Conservation (phyloP, 2,888 invertebrate species). For the Cataglyphis livida region DNA sequence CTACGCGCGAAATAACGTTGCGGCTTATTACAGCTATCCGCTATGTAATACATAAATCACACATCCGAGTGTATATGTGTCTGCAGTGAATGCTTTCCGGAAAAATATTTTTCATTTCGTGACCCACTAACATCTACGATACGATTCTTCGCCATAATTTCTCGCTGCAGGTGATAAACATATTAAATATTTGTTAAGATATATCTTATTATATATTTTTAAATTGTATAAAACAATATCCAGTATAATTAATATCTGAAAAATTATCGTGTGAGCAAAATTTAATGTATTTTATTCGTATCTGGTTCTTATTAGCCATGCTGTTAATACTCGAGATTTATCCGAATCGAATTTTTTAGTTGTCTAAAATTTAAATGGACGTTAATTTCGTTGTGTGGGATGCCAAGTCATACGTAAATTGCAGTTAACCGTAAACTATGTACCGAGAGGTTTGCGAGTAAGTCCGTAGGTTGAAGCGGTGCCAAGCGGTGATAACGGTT, state of each 20-base stretch:
- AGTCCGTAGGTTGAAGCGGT: slow-evolving; percentile 15
- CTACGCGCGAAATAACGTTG: slow-evolving; percentile 34
- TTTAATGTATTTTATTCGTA: neutral
- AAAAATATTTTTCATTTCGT: slow-evolving; percentile 24
- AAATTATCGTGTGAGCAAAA: neutral
- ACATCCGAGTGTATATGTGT: slow-evolving; percentile 11
- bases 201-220: neutral
- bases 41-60: slow-evolving; percentile 46
- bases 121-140: slow-evolving; percentile 34
- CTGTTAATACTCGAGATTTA: neutral
- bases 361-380: slow-evolving; percentile 23
- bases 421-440: slow-evolving; percentile 49
- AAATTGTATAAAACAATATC: neutral
- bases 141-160: slow-evolving; percentile 11
- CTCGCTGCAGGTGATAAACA: neutral
- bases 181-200: neutral
- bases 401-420: slow-evolving; percentile 19
- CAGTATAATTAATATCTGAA: neutral
- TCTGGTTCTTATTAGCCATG: neutral
- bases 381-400: slow-evolving; percentile 29
- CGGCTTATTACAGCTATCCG: slow-evolving; percentile 40
- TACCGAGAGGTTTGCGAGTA: slow-evolving; percentile 28
- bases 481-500: slow-evolving; percentile 60
- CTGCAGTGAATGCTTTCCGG: slow-evolving; percentile 27
- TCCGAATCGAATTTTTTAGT: slow-evolving; percentile 23